phyloP scores from a whole-genome alignment of 2,113 vertebrate species.

The Bubalus kerabau region DNA sequence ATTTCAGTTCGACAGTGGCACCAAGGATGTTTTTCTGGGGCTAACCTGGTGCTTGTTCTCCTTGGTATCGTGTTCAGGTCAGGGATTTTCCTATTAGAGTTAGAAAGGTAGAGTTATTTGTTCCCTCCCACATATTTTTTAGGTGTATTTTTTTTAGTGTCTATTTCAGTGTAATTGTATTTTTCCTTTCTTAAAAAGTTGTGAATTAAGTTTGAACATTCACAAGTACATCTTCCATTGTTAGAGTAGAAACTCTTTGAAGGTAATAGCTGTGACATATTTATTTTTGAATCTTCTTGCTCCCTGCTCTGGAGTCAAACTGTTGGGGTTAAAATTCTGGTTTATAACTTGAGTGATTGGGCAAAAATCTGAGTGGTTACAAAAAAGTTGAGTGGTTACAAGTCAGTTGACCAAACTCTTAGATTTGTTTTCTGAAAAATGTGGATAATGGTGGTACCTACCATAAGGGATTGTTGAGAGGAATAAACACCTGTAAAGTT shows the following conservation, averaged over 20 bases:
- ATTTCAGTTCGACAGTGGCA: neutral
- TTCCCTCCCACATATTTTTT: neutral
- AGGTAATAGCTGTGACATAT: neutral
- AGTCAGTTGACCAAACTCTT: neutral
- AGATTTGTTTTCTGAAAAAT: conserved; percentile 28
- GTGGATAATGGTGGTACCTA: neutral
- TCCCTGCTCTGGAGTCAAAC: neutral
- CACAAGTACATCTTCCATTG: neutral
- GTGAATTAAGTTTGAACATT: neutral
- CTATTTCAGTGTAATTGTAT: neutral
- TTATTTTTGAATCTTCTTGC: neutral
- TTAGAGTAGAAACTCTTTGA: neutral
- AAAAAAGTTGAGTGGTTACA: neutral
- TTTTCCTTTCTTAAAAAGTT: conserved; percentile 14
- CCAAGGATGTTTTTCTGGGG: neutral
- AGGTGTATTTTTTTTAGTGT: neutral
- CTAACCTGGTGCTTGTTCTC: neutral
- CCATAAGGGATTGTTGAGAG: neutral
- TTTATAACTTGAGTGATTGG: neutral
- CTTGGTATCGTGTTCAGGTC: neutral
- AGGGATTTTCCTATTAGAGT: neutral
- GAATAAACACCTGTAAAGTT: neutral
- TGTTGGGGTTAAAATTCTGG: neutral
- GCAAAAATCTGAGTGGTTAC: neutral
- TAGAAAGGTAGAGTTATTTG: neutral